Conservation (phyloP, 2,113 vertebrate species). For the Sylvia atricapilla region DNA sequence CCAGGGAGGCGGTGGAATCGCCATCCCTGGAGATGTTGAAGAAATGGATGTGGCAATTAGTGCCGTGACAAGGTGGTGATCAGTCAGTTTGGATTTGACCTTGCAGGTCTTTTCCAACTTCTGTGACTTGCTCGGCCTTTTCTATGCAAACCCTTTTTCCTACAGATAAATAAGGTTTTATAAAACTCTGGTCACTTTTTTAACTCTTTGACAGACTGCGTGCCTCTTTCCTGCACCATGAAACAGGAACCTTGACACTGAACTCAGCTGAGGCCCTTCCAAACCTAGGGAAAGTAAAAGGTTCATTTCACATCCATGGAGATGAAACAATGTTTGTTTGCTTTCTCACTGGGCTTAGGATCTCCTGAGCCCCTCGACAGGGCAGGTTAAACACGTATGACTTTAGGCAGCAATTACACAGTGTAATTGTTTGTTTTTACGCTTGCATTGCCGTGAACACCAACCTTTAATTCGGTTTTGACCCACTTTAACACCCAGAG, state of each 20-base stretch:
- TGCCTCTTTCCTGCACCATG: rapidly evolving
- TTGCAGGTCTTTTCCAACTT: neutral
- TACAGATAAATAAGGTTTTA: neutral
- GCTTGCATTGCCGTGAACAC: neutral
- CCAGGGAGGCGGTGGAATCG: neutral
- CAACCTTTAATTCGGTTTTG: neutral
- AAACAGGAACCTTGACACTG: neutral
- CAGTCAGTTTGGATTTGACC: neutral
- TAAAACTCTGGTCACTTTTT: neutral
- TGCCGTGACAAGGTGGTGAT: neutral
- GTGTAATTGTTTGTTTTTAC: neutral
- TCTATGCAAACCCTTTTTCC: neutral
- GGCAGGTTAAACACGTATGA: neutral
- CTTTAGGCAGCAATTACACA: neutral
- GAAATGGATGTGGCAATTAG: neutral
- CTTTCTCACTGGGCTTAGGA: neutral
- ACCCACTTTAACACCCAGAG: neutral
- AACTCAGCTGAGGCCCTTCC: neutral
- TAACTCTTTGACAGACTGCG: neutral
- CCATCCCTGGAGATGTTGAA: neutral
- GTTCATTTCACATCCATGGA: neutral
- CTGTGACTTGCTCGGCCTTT: neutral
- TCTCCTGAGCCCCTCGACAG: neutral
- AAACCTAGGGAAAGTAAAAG: neutral
- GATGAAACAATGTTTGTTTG: neutral